A percentile compares a stretch with the other conserved stretches of the same genome.
Conservation (phyloP, 2,888 invertebrate species). For the Tricholauxania praeusta region DNA sequence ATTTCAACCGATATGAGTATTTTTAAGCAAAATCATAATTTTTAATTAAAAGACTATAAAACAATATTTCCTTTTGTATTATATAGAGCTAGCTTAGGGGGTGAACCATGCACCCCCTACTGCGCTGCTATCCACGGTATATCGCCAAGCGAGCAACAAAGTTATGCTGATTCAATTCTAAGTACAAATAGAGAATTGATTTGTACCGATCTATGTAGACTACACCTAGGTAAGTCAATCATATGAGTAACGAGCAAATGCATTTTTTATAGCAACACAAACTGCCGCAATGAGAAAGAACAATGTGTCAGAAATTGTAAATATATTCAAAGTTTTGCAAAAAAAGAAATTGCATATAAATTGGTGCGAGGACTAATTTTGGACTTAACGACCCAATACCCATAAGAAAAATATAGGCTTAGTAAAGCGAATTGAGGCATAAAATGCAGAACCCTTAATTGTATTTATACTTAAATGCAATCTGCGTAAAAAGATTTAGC, state of each 20-base stretch:
- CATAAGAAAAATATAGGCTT: too few relatives aligned
- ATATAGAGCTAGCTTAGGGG: slow-evolving; percentile 65
- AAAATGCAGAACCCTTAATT: too few relatives aligned
- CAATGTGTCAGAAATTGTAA: too few relatives aligned
- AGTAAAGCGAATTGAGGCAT: too few relatives aligned
- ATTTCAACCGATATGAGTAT: neutral
- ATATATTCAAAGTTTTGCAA: neutral
- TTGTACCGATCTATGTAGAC: slow-evolving; percentile 73
- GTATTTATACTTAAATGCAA: too few relatives aligned
- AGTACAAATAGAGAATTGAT: slow-evolving; percentile 62
- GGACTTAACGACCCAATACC: too few relatives aligned
- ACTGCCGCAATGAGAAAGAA: rapidly evolving
- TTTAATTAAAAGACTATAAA: neutral
- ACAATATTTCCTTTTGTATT: slow-evolving; percentile 25
- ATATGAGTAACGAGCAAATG: too few relatives aligned
- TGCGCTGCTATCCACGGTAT: slow-evolving; percentile 51
- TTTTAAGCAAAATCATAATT: neutral
- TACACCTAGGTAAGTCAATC: slow-evolving; percentile 70
- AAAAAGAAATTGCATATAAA: neutral
- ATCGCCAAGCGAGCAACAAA: slow-evolving; percentile 45
- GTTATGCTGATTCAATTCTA: slow-evolving; percentile 47
- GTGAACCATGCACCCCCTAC: slow-evolving; percentile 57
- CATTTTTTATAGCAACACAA: too few relatives aligned
- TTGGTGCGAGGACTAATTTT: neutral
- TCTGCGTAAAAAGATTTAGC: too few relatives aligned